phyloP scores from a whole-genome alignment of 2,888 invertebrate genomes.

The Dryomyza anilis region DNA sequence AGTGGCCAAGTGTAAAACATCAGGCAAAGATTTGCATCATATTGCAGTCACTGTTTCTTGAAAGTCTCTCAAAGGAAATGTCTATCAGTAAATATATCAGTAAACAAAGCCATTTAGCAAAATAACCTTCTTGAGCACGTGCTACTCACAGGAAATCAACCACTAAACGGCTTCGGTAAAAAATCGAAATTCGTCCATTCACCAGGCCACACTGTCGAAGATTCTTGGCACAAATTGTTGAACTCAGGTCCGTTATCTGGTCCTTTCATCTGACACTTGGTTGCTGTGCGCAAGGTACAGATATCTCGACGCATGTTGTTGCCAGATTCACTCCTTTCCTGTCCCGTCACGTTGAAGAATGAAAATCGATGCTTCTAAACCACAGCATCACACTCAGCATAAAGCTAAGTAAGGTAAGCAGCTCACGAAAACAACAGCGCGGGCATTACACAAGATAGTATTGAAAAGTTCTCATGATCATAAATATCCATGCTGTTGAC shows the following conservation, averaged over 20 bases:
- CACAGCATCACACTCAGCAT: slow-evolving; percentile 22
- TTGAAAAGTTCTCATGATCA: slow-evolving; percentile 23
- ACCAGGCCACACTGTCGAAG: slow-evolving; percentile 19
- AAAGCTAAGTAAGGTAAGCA: slow-evolving; percentile 23
- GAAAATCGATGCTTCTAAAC: too few species aligned
- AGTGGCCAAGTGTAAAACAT: too few species aligned
- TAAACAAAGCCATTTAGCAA: background rate
- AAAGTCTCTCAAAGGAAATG: slow-evolving; percentile 13
- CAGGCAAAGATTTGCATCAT: too few species aligned
- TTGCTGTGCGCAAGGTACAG: slow-evolving; percentile 16
- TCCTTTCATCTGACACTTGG: slow-evolving; percentile 26
- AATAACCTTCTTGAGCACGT: slow-evolving; percentile 26
- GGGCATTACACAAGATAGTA: background rate
- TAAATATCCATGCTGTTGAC: slow-evolving; percentile 23
- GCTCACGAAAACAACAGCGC: slow-evolving; percentile 1
- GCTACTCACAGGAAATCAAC: slow-evolving; percentile 1
- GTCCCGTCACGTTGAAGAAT: too few species aligned
- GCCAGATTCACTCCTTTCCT: too few species aligned
- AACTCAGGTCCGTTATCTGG: slow-evolving; percentile 36
- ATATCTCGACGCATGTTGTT: slow-evolving; percentile 23
- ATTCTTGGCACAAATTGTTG: slow-evolving; percentile 22
- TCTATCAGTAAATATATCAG: slow-evolving; percentile 20
- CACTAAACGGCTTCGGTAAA: background rate
- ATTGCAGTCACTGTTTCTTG: background rate
- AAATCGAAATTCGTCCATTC: slow-evolving; percentile 28